Evolutionary conservation across 2,888 invertebrate species (phyloP), one percentile per base, ranked within the genome.

Genomic region (Phortica okadai): DNA sequence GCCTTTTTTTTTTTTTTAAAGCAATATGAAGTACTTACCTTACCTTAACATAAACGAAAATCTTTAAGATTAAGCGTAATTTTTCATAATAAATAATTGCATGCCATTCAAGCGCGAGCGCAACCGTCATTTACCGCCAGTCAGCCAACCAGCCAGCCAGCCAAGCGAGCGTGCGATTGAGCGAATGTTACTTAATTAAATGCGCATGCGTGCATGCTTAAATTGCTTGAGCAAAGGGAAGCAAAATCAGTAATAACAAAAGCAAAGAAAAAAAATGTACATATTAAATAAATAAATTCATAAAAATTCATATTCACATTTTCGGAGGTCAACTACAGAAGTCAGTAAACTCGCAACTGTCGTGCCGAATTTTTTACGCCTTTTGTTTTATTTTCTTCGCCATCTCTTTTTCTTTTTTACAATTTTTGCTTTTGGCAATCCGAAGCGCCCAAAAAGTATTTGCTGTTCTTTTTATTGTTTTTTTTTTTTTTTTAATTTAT

Each of bases 241-340:
- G 83, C 80, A 45, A 62, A 41, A 75, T n/a, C 45, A 73, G 25
- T 3, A 62, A 75, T n/a, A 70, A 56, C 41, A 11, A 62, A 75
- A 54, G 58, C 64, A 76, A 25, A n/a, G 11, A 54, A 42, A 77
- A 45, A 72, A 74, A 70, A 44, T 14, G 50, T 16, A 11, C 14
- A 50, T 14, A 50, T 59, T 59, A 77, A 73, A 81, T 25, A 62
- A 62, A 62, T 25, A 67, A 41, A 56, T 73, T 54, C 25, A 10
- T 50, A 74, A 25, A 50, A 25, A 72, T 72, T 42, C 74, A 69
- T 58, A 58, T 74, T 41, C 78, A 74, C 79, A 81, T 84, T 66
- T 81, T 78, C 83, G 86, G 88, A 88, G 85, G 87, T 87, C 85
- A 88, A 78, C 76, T 78, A 80, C 78, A 81, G 79, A 14, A 62